phyloP scores from a whole-genome alignment of 2,113 vertebrate species.

The Phoxinus phoxinus region DNA sequence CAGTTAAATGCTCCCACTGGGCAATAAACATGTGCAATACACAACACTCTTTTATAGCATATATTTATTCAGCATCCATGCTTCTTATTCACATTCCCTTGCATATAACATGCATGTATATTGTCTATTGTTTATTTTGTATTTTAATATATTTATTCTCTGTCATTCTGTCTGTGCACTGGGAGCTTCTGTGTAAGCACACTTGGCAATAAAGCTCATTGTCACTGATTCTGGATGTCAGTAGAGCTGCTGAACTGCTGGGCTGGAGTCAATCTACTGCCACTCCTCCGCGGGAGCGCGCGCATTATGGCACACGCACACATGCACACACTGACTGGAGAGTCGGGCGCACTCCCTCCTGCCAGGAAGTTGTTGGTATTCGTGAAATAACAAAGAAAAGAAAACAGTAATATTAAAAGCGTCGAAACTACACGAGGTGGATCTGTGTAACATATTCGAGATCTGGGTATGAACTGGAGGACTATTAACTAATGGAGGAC shows the following conservation, averaged over 20 bases:
- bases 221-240: neutral
- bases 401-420: neutral
- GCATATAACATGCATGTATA: too few species aligned
- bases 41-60: too few species aligned
- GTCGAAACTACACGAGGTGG: neutral
- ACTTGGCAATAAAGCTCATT: too few species aligned
- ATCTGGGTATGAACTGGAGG: neutral
- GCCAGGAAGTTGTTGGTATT: slow-evolving; percentile 61
- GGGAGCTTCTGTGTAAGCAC: too few species aligned
- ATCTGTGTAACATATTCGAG: neutral
- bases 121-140: too few species aligned
- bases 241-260: neutral
- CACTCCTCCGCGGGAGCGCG: slow-evolving; percentile 67
- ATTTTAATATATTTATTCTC: too few species aligned
- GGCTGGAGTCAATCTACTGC: slow-evolving; percentile 46
- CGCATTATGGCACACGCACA: slow-evolving; percentile 8
- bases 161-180: too few species aligned
- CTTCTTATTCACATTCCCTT: too few species aligned
- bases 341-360: slow-evolving; percentile 28
- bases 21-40: too few species aligned
- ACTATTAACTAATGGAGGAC: slow-evolving; percentile 71
- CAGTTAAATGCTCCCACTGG: too few species aligned
- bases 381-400: slow-evolving; percentile 17
- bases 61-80: too few species aligned
- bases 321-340: slow-evolving; percentile 31